Base-by-base conservation (phyloP, 2,888 invertebrate genomes). In the Leucania comma region DNA sequence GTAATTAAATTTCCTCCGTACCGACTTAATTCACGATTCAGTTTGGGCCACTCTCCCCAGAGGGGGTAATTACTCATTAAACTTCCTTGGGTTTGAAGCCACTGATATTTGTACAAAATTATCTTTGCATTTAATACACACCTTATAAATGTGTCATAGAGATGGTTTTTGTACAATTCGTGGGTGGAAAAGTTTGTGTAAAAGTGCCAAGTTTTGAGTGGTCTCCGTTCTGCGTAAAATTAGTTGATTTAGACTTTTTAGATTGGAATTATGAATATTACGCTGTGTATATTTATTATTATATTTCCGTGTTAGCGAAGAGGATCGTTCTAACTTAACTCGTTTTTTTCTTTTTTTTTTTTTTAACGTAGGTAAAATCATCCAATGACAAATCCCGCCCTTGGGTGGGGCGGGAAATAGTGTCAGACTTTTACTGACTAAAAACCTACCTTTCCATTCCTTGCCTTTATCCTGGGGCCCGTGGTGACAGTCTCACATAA, bases 21-120 rank as follows among this genome's bases (percentile, higher is more conserved):
- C 76, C 53, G 68, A 81, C 72, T 68, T 73, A 82, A 82, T 83
- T 67, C 69, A 24, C 46, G 56, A 75, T 69, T 65, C 80, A 82
- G 80, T 84, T 87, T 81, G 42, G 76, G 61, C 64, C 75, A 58
- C 32, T 54, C 62, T 75, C 67, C 67, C 64, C 48, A 22, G 35
- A 72, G 69, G 75, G 56, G 58, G 64, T 89, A 87, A 89, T 89
- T 89, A 89, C 85, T 87, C 86, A 87, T 88, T 86, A 85, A 88
- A 89, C 87, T 88, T 86, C 80, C 82, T 72, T 78, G 74, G 70
- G 80, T 68, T 78, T 78, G 61, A 73, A 62, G 67, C 79, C 83
- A 83, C 80, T 79, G 70, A 76, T 76, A 51, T 63, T 64, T 54
- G 12, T 26, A 68, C 74, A 10, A 66, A 59, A 4, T 58, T 72